Percentiles rank a stretch among this genome's conserved stretches.
Conservation (phyloP, 1,140 invertebrate genomes). For the Ceratosolen solmsi region DNA sequence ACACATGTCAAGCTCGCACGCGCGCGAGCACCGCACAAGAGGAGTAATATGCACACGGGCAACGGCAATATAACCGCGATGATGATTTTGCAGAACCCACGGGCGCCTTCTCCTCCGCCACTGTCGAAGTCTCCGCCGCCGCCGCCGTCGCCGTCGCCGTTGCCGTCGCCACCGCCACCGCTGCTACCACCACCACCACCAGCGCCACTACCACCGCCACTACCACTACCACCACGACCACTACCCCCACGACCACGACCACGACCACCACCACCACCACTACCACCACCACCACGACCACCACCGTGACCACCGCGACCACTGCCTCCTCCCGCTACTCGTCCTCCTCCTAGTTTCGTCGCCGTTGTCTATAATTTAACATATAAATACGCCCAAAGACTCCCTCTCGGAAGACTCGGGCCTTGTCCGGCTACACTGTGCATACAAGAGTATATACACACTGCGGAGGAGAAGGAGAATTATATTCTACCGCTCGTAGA, state of each 20-base stretch:
- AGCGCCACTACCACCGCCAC: not conserved
- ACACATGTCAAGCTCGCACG: not conserved
- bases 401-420: not conserved
- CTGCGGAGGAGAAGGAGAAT: too few relatives aligned
- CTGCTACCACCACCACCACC: not conserved
- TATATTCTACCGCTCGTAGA: too few relatives aligned
- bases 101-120: not conserved
- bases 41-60: not conserved
- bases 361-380: not conserved
- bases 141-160: not conserved
- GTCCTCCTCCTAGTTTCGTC: not conserved
- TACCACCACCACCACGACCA: not conserved
- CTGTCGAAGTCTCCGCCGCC: not conserved
- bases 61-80: slow-evolving; percentile 21
- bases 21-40: slow-evolving; percentile 2
- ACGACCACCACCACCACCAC: too few relatives aligned
- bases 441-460: too few relatives aligned
- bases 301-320: not conserved
- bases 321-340: not conserved
- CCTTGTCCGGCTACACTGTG: too few relatives aligned
- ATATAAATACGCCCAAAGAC: not conserved
- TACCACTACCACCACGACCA: too few relatives aligned
- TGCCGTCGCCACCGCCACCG: too few relatives aligned
- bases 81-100: slow-evolving; percentile 32
- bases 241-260: too few relatives aligned